Conservation (phyloP, 2,113 vertebrate species). For the Rattus norvegicus region DNA sequence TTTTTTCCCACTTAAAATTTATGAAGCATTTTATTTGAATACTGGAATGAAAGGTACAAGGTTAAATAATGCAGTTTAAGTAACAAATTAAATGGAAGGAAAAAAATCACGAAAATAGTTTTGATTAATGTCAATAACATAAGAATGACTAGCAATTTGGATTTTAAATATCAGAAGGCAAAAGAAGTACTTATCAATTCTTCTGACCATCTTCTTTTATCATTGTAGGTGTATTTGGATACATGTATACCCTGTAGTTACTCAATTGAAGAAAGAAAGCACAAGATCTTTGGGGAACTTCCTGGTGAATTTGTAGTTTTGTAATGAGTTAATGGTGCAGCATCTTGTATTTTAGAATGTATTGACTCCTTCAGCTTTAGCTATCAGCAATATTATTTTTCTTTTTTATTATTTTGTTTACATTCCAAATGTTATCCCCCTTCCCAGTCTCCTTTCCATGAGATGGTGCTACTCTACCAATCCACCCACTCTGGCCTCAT, state of each 20-base stretch:
- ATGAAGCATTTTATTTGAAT: background rate
- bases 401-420: background rate
- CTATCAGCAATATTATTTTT: background rate
- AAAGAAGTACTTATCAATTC: constrained; percentile 56
- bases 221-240: fast-evolving
- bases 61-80: constrained; percentile 28
- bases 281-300: background rate
- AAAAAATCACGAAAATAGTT: background rate
- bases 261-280: background rate
- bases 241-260: background rate
- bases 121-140: constrained; percentile 56
- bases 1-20: background rate
- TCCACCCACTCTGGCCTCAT: no score
- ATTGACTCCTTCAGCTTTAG: background rate
- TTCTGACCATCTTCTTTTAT: constrained; percentile 44
- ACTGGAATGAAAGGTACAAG: background rate
- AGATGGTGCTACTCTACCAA: no score
- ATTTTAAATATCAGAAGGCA: constrained; percentile 60
- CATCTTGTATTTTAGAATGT: background rate
- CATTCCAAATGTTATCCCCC: no score
- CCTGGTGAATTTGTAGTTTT: background rate
- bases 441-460: no score
- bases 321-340: background rate
- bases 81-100: background rate
- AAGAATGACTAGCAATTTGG: background rate